A percentile compares a stretch with the other conserved stretches of the same genome.
phyloP scores from a whole-genome alignment of 2,888 invertebrate species.

The Nymphalis polychloros region DNA sequence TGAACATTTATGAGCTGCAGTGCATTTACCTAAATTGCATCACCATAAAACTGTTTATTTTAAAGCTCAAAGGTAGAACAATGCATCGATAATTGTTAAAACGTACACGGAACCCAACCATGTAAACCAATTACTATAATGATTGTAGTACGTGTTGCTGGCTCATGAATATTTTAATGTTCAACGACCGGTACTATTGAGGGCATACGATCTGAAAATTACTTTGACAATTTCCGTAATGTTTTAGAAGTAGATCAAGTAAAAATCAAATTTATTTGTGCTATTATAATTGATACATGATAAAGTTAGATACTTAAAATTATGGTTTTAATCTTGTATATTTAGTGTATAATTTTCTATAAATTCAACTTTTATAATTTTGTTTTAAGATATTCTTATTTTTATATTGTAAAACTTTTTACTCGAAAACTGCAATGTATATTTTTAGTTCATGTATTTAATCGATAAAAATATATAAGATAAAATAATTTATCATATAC shows the following conservation, averaged over 20 bases:
- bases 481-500: no score
- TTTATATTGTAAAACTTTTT: no score
- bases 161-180: slow-evolving; percentile 47
- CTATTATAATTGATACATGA: no score
- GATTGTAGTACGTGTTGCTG: slow-evolving; percentile 42
- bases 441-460: no score
- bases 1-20: not conserved
- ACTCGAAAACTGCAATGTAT: no score
- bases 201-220: slow-evolving; percentile 30
- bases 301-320: no score
- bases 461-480: no score
- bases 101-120: slow-evolving; percentile 33
- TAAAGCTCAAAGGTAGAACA: slow-evolving; percentile 15
- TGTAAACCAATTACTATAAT: slow-evolving; percentile 47
- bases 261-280: not conserved
- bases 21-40: not conserved
- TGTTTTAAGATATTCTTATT: no score
- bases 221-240: slow-evolving; percentile 10
- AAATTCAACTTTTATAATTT: no score
- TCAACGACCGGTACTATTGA: slow-evolving; percentile 30
- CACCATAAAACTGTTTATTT: slow-evolving; percentile 12
- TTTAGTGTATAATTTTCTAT: no score
- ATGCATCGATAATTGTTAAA: slow-evolving; percentile 40
- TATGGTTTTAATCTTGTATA: no score
- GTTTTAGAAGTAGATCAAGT: not conserved